Evolutionary conservation across 2,888 invertebrate species (phyloP).

Genomic region (Cephus pygmeus): DNA sequence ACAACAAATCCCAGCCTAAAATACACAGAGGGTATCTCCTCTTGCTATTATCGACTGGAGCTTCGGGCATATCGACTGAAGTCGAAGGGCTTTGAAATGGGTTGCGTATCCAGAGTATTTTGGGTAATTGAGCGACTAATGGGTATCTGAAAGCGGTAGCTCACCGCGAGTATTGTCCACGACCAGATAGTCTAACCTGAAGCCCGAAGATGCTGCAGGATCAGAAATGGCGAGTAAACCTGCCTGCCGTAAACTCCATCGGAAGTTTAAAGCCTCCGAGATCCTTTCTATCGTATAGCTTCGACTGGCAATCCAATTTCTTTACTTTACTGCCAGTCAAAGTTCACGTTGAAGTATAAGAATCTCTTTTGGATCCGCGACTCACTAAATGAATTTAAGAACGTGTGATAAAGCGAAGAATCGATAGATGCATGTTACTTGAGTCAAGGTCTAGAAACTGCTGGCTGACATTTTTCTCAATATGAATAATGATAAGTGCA

Average conservation of each 20-base stretch:
- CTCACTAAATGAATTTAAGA: background rate
- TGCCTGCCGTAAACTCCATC: background rate
- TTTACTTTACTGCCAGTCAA: background rate
- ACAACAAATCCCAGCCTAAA: slow-evolving; percentile 1
- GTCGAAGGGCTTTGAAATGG: slow-evolving; percentile 24
- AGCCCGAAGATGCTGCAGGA: background rate
- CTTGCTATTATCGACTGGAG: slow-evolving; percentile 4
- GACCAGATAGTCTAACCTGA: slow-evolving; percentile 12
- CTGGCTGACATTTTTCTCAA: background rate
- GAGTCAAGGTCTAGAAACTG: background rate
- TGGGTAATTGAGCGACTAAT: slow-evolving; percentile 44
- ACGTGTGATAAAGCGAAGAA: background rate
- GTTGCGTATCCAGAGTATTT: slow-evolving; percentile 26
- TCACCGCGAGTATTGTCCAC: slow-evolving; percentile 18
- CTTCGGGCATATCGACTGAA: background rate
- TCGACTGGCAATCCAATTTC: background rate
- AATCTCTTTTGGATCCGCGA: background rate
- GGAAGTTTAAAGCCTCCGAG: background rate
- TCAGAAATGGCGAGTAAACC: background rate
- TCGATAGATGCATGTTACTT: background rate
- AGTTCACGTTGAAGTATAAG: background rate
- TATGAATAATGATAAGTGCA: background rate
- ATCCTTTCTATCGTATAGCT: background rate
- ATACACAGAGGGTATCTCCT: slow-evolving; percentile 7
- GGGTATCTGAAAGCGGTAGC: slow-evolving; percentile 21